Percentiles rank a stretch among this genome's conserved stretches.
Evolutionary conservation across 2,797 vertebrate species (phyloP).

Genomic region (Gymnoscopelus microlampas): DNA sequence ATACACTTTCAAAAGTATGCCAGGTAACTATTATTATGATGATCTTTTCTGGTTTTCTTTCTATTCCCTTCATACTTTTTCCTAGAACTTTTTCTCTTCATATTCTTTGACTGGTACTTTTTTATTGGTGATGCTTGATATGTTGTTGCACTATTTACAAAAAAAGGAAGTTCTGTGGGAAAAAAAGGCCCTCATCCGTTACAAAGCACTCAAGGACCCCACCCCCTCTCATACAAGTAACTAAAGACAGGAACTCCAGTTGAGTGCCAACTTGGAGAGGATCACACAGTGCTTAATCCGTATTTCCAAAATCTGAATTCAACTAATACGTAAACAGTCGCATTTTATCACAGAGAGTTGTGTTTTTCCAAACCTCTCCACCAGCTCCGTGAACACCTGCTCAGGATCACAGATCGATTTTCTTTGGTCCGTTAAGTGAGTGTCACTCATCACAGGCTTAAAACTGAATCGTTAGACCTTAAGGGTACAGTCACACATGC

Average conservation of each 20-base stretch:
- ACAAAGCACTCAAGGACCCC: conserved; percentile 20
- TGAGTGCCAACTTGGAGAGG: conserved; percentile 50
- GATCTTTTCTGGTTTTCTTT: conserved; percentile 52
- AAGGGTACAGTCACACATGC: no score
- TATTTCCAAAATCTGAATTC: conserved; percentile 25
- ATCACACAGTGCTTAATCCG: conserved; percentile 40
- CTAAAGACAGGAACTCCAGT: conserved; percentile 7
- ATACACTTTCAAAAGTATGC: conserved; percentile 71
- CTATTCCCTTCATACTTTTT: conserved; percentile 42
- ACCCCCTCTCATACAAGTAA: conserved; percentile 10
- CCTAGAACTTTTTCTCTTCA: conserved; percentile 59
- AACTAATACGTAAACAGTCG: conserved; percentile 3
- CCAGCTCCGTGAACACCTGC: conserved; percentile 50
- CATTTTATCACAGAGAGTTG: conserved; percentile 20
- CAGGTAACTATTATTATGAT: conserved; percentile 58
- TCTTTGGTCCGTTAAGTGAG: background rate
- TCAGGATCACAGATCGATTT: conserved; percentile 31
- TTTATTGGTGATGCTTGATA: conserved; percentile 70
- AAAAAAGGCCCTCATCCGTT: conserved; percentile 21
- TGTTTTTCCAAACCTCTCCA: conserved; percentile 51
- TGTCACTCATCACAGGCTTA: no score
- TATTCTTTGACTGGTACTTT: conserved; percentile 54
- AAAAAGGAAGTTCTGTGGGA: conserved; percentile 27
- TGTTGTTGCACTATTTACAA: conserved; percentile 76
- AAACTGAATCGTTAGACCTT: no score